Base-by-base conservation (phyloP, 2,888 invertebrate species). In the Diarsia brunnea region DNA sequence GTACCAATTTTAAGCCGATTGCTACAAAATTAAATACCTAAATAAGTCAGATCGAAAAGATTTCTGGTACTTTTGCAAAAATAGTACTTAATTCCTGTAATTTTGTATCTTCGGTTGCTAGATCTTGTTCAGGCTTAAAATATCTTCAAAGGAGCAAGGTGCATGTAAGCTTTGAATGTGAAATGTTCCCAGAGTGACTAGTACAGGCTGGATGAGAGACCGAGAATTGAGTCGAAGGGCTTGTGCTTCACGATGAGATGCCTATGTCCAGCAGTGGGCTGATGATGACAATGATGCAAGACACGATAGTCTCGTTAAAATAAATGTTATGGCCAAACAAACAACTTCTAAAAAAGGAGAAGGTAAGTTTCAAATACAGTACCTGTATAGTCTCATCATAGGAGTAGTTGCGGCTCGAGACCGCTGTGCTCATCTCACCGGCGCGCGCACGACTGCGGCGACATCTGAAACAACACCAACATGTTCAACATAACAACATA, bases 361-460 rank as follows among this genome's bases (percentile, higher is more conserved):
- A 55, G 8, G 24, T 58, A 27, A 27, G 16, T 27, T 58, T 16
- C 4, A 64, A 53, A 69, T 71, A 68, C 49, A 64, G 71, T 88
- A 96, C 96, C 94, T 95, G 96, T 91, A 96, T 93, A 60, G 96
- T 96, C 89, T 96, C 96, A 93, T 96, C 96, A 87, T 95, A 96
- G 75, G 96, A 94, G 90, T 95, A 96, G 88, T 92, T 94, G 90
- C 93, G 93, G 89, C 93, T 91, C 60, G 92, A 86, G 68, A 92
- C 93, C 92, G 92, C 93, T 84, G 93, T 92, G 91, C 92, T 94
- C 95, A 95, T 95, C 90, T 96, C 95, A 94, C 91, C 92, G 91
- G 92, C 89, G 92, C 94, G 92, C 89, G 92, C 91, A 80, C 92
- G 91, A 87, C 85, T 91, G 90, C 94, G 92, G 93, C 94, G 93